phyloP scores from a whole-genome alignment of 2,113 vertebrate species.

The Chloropsis cyanopogon region DNA sequence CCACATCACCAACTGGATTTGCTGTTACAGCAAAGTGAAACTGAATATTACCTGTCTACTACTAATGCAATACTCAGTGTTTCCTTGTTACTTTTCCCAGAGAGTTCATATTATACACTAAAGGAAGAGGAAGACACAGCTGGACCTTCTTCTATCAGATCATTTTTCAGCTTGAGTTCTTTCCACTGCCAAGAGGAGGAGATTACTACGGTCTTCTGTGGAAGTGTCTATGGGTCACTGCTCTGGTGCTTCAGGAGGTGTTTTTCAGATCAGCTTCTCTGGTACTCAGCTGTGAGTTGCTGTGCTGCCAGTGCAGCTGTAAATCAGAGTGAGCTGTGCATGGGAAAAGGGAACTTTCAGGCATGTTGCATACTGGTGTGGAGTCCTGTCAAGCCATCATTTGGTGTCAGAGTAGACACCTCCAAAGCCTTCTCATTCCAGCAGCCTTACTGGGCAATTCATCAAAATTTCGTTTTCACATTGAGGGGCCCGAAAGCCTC shows the following conservation, averaged over 20 bases:
- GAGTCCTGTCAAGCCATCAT: neutral
- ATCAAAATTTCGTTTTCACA: neutral
- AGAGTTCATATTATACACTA: neutral
- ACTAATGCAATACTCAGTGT: neutral
- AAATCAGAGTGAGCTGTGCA: neutral
- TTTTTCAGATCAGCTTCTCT: neutral
- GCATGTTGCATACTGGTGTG: neutral
- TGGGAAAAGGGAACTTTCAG: neutral
- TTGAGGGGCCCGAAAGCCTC: neutral
- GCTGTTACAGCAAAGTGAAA: neutral
- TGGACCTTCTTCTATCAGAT: neutral
- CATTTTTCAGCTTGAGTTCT: neutral
- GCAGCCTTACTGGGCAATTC: neutral
- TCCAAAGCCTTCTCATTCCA: neutral
- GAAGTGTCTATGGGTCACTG: neutral
- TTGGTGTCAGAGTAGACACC: neutral
- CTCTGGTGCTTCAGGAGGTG: neutral
- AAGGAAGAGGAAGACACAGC: neutral
- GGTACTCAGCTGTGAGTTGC: neutral
- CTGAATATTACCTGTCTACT: neutral
- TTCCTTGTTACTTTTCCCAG: neutral
- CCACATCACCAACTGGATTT: neutral
- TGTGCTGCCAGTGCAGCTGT: neutral
- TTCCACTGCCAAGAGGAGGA: neutral
- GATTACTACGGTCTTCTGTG: neutral